Conservation (phyloP, 2,888 invertebrate genomes). For the Erannis defoliaria region DNA sequence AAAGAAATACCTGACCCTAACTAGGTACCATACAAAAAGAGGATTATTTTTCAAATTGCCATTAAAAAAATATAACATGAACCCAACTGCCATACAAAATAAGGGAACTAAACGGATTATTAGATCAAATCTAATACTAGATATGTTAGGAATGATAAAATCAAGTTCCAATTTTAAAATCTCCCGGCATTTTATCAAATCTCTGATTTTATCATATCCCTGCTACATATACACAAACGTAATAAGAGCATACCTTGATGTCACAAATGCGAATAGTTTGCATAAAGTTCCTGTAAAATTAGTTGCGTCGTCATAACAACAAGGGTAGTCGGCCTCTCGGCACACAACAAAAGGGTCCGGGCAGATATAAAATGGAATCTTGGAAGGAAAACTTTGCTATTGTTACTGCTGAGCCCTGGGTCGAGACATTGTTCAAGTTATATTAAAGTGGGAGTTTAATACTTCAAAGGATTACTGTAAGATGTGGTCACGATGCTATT, state of each 20-base stretch:
- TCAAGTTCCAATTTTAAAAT: no score
- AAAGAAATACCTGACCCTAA: no score
- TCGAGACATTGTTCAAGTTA: constrained; percentile 80
- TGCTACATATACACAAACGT: constrained; percentile 1
- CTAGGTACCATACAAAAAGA: no score
- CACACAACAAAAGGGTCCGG: constrained; percentile 68
- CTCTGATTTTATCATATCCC: no score
- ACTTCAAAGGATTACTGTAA: constrained; percentile 79
- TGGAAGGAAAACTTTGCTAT: constrained; percentile 80
- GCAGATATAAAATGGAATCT: constrained; percentile 76
- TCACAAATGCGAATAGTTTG: constrained; percentile 40
- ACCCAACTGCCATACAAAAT: no score
- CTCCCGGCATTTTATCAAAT: no score
- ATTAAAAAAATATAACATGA: no score
- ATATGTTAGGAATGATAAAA: no score
- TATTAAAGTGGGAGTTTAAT: constrained; percentile 80
- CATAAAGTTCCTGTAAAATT: constrained; percentile 62
- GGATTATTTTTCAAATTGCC: no score
- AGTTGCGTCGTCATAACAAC: constrained; percentile 66
- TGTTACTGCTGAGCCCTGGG: constrained; percentile 75
- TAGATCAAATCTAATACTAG: no score
- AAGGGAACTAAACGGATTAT: no score
- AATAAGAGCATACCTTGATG: constrained; percentile 17
- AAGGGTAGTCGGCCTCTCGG: constrained; percentile 58
- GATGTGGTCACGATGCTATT: constrained; percentile 71